A percentile compares a stretch with the other conserved stretches of the same genome.
Evolutionary conservation across 2,797 vertebrate genomes (phyloP).

Genomic region (Tokudaia muenninki): DNA sequence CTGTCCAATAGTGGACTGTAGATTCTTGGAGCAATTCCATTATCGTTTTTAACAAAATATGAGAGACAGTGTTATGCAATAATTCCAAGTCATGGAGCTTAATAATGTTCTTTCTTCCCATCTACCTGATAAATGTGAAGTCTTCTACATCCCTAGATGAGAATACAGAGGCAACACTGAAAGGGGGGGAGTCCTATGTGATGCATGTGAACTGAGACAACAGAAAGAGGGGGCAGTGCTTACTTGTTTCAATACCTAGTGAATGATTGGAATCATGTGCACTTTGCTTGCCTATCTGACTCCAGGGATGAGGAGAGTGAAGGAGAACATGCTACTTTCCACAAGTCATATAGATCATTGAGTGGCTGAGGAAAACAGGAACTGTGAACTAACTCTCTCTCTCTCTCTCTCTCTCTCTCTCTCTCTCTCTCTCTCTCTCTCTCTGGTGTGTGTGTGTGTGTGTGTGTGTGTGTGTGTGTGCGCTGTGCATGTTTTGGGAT

Average conservation of each 20-base stretch:
- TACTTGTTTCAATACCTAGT: conserved; percentile 27
- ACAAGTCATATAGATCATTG: not conserved
- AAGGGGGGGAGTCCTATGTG: not conserved
- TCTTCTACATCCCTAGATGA: not conserved
- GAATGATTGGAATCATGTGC: not conserved
- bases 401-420: not conserved
- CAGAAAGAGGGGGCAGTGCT: not conserved
- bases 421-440: not conserved
- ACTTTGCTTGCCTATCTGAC: not conserved
- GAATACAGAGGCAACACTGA: not conserved
- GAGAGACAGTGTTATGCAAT: not conserved
- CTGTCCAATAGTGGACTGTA: not conserved
- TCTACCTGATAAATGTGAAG: not conserved
- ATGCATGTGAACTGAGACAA: not conserved
- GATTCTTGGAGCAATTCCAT: not conserved
- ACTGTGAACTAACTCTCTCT: not conserved
- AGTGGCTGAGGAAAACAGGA: not conserved
- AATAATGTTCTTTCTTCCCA: not conserved
- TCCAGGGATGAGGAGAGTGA: not conserved
- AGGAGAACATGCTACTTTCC: not conserved
- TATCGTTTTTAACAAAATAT: not conserved
- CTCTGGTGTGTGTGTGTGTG: not conserved
- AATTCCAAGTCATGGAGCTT: not conserved
- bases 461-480: not conserved
- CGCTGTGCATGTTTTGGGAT: not conserved